Percentiles rank a stretch among this genome's conserved stretches.
phyloP scores from a whole-genome alignment of 2,888 invertebrate species.

The Noctua pronuba region DNA sequence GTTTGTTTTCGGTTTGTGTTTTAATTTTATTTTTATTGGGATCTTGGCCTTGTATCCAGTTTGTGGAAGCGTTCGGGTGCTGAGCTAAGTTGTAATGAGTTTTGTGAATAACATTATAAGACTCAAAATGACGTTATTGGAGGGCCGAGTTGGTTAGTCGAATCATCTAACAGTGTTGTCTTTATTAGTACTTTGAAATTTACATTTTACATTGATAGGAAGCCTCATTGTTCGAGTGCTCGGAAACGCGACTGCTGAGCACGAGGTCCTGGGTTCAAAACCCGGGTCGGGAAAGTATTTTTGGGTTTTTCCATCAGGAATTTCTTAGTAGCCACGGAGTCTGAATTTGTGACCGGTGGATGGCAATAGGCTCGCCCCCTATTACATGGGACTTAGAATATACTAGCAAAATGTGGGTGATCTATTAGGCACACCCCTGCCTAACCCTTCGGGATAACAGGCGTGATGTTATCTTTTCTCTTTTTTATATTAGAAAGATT shows the following conservation, averaged over 20 bases:
- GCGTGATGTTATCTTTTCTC: not conserved
- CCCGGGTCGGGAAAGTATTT: not conserved
- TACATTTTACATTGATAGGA: not conserved
- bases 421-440: not conserved
- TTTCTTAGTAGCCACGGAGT: not conserved
- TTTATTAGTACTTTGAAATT: not conserved
- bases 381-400: not conserved
- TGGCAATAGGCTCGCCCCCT: not conserved
- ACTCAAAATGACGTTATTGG: not conserved
- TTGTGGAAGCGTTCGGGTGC: slow-evolving; percentile 22
- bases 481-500: not conserved
- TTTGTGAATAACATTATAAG: slow-evolving; percentile 18
- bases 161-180: not conserved
- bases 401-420: not conserved
- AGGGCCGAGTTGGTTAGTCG: not conserved
- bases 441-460: not conserved
- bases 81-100: slow-evolving; percentile 49
- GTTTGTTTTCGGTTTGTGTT: slow-evolving; percentile 42
- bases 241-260: not conserved
- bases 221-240: not conserved
- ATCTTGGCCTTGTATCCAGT: slow-evolving; percentile 37
- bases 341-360: not conserved
- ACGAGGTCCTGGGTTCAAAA: not conserved
- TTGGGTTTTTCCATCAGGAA: not conserved
- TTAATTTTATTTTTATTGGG: slow-evolving; percentile 36